Base-by-base conservation (phyloP, 2,113 vertebrate genomes). In the Athene cunicularia region DNA sequence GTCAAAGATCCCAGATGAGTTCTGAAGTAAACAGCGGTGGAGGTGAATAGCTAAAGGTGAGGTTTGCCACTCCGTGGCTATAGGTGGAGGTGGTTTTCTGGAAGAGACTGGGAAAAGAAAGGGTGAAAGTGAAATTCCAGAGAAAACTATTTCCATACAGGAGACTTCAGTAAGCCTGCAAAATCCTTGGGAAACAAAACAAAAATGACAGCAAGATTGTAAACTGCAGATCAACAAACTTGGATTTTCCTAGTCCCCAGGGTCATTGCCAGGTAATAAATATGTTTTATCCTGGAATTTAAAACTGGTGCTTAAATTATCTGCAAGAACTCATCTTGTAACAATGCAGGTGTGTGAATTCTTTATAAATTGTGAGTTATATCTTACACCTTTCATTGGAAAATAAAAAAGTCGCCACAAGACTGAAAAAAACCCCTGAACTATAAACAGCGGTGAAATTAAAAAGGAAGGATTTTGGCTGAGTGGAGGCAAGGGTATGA, bases 271-370 rank as follows among this genome's bases (percentile, higher is more conserved):
- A 79, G 73, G 10, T 37, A 84, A 70, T 66, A 72, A 35, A 18
- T 1, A 18, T 32, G 2, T 15, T 58, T 84, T 85, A 81, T 13
- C 41, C 86, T 59, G 83, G 76, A 71, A 84, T 96, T 84, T 84
- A 68, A 75, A 86, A 35, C 17, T 6, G 18, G 35, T 60, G 58
- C 63, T 92, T 72, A 82, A 89, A 80, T 67, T 75, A 63, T 24
- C 94, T 79, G 33, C 53, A 67, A 83, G 92, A 83, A 32, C 59
- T 47, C 76, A 72, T 21, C 86, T 52, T 6, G 13, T 50, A 95
- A 93, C 93, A 91, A 56, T 27, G 86, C 89, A 87, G 84, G 80
- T 92, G 73, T 79, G 84, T 30, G 77, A 95, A 82, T 88, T 82
- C 94, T 79, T 91, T n/a, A 59, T 58, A 72, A 89, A 37, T 41